Evolutionary conservation across 2,888 invertebrate species (phyloP).

Genomic region (Cordilura impudica): DNA sequence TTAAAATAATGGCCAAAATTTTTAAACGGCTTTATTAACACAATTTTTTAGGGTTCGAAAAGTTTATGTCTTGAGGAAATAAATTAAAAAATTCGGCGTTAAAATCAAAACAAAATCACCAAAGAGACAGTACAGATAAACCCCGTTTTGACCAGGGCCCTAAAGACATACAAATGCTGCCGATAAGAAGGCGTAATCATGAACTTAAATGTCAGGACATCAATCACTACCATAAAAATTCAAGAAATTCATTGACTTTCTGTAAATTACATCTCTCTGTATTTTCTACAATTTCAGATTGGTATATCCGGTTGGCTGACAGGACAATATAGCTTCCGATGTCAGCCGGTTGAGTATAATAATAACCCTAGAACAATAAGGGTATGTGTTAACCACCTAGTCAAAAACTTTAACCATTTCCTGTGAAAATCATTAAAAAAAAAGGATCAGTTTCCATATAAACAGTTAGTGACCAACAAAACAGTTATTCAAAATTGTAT

Average conservation of each 20-base stretch:
- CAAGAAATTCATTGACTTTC: not conserved
- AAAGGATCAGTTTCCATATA: not conserved
- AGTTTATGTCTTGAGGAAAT: not conserved
- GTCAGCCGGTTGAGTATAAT: slow-evolving; percentile 98
- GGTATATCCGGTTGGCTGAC: slow-evolving; percentile 95
- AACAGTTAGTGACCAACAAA: not conserved
- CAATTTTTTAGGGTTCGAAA: not conserved
- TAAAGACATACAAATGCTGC: not conserved
- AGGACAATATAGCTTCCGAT: slow-evolving; percentile 95
- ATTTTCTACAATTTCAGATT: slow-evolving; percentile 82
- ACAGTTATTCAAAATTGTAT: not conserved
- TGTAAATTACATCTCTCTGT: slow-evolving; percentile 7
- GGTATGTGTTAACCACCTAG: slow-evolving; percentile 81
- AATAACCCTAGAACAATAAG: slow-evolving; percentile 92
- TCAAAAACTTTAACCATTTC: slow-evolving; percentile 23
- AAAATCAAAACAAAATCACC: no score
- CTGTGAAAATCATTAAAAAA: slow-evolving; percentile 9
- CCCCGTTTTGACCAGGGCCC: not conserved
- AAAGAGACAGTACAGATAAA: no score
- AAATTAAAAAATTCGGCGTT: no score
- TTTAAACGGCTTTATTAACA: not conserved
- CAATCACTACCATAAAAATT: no score
- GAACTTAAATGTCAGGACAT: not conserved
- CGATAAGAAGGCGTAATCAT: not conserved
- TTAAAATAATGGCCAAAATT: not conserved